Conservation (phyloP, 2,113 vertebrate genomes). For the Mesitornis unicolor region DNA sequence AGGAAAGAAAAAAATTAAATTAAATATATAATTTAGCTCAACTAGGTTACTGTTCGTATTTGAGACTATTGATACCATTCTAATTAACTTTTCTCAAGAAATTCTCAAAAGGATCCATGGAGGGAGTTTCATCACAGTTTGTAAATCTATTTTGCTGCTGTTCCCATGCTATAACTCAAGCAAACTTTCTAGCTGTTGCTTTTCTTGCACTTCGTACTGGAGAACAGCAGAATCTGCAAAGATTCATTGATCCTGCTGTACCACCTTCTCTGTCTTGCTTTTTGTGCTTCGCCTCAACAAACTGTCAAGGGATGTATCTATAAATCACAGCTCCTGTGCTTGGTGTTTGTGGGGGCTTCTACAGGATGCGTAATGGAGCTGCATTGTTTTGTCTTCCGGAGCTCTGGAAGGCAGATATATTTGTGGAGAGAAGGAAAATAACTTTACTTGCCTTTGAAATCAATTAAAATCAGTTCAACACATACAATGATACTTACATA, state of each 20-base stretch:
- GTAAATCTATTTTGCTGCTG: neutral
- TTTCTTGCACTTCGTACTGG: neutral
- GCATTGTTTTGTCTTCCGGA: neutral
- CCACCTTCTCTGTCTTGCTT: neutral
- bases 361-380: neutral
- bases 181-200: neutral
- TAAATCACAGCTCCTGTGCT: neutral
- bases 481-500: neutral
- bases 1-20: neutral
- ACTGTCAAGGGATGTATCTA: neutral
- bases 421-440: neutral
- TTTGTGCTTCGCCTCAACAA: neutral
- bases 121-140: neutral
- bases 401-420: neutral
- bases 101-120: neutral
- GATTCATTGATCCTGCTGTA: neutral
- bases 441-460: neutral
- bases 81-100: neutral
- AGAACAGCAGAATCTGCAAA: neutral
- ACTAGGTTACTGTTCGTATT: neutral
- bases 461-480: neutral
- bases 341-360: neutral
- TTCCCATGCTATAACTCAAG: neutral
- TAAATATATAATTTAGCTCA: neutral
- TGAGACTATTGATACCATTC: neutral